Evolutionary conservation across 1,140 invertebrate genomes (phyloP), one percentile per base, ranked within the genome.

Genomic region (Dendrolimus punctatus): DNA sequence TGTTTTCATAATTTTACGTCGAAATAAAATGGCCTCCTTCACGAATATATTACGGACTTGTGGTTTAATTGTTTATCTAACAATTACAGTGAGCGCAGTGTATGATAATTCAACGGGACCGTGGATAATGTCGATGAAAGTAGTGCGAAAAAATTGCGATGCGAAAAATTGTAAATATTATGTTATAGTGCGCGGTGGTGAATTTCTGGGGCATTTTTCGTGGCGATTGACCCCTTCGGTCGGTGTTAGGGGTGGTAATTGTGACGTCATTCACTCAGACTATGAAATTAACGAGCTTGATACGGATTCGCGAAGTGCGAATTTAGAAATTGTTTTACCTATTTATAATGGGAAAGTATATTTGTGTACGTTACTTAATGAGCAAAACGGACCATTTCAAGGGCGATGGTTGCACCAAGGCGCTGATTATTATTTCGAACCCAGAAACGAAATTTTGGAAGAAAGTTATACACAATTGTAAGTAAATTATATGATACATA

Each of bases 31-130:
- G 85, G 76, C 75, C 62, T 58, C 65, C 72, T 68, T 71, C 59
- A 65, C 49, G 58, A 76, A 65, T 71, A 60, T 77, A 60, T 74
- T 82, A 51, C 85, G 85, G 85, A 87, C 85, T 87, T 85, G 81
- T 82, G 76, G 81, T 67, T 76, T 85, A 81, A 66, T 83, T 51
- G 60, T 76, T 51, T 75, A 57, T 62, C 51, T 87, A 60, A 59
- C 79, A 62, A 64, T 74, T 55, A 58, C 68, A 51, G 72, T 80
- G 73, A 55, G 64, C 58, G 67, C 71, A 58, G 53, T 46, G 1
- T 53, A 62, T 8, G 59, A 70, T 62, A 64, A 43, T 42, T 49
- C 53, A n/a, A 52, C 46, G 7, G 65, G 74, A 64, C 78, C 78
- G 70, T 69, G 73, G 74, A 83, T 85, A 79, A 52, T 70, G 49